Base-by-base conservation (phyloP, 37 sponge, comb jelly and placozoan genomes). In the Halichondria panicea region DNA sequence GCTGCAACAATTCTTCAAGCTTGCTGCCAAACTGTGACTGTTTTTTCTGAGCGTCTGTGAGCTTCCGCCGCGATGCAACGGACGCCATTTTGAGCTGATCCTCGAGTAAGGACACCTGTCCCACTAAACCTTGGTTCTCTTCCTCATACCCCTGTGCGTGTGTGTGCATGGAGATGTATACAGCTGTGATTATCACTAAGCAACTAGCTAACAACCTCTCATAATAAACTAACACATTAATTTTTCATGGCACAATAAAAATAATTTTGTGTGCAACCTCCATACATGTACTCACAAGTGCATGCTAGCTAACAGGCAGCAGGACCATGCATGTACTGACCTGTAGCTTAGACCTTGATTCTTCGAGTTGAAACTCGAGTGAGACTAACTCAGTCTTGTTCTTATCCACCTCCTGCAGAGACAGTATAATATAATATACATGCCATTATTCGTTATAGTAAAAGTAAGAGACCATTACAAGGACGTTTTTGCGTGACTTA, bases 41-140 rank as follows among this genome's bases (percentile, higher is more conserved):
- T 24, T 42, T 50, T 4, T 52, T 24, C 36, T 54, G 40, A 2
- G 54, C 62, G 9, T 67, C 69, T 30, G 72, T 62, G 50, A 79
- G 27, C 39, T 73, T 71, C 25, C 57, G 25, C 37, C 55, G 35
- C 1, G 67, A 72, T 6, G 87, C 80, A 22, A 75, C 60, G 2
- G 74, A 43, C 0, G 74, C 80, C 64, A 74, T 55, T 50, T 86
- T 58, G 42, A 86, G 56, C 35, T 86, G 67, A 6, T 86, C 87
- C 38, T 78, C 80, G 28, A 79, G 68, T 15, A 40, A 25, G 12
- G 48, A 37, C 18, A 72, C 74, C 0, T 71, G 55, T n/a, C 35
- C 68, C 7, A 9, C 59, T 34, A 86, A 36, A 6, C n/a, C 33
- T 5, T 55, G 25, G 33, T 70, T 76, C 21, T 84, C 77, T 33